Percentiles rank a stretch among this genome's conserved stretches.
Conservation (phyloP, 2,113 vertebrate species). For the Thryonomys swinderianus region DNA sequence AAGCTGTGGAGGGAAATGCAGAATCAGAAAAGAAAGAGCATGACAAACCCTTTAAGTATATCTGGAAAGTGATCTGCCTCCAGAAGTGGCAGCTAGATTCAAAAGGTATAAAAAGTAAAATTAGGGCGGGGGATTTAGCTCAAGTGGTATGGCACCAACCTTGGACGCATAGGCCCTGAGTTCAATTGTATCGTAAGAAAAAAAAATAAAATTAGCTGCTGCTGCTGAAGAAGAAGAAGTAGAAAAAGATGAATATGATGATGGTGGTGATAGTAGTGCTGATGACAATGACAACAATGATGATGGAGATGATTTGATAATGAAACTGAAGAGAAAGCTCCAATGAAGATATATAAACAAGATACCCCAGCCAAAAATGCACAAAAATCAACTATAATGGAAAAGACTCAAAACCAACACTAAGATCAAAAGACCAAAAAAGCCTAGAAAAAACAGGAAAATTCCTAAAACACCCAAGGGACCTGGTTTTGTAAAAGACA, state of each 20-base stretch:
- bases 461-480: background rate
- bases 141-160: no score
- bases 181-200: no score
- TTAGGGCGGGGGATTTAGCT: no score
- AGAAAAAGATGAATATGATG: no score
- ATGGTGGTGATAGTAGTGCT: background rate
- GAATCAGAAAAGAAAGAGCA: background rate
- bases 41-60: background rate
- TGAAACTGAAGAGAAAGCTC: background rate
- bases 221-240: background rate
- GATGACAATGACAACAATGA: background rate
- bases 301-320: background rate
- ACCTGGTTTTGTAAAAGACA: background rate
- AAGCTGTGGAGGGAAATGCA: background rate
- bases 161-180: no score
- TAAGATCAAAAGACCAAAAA: background rate
- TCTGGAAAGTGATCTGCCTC: background rate
- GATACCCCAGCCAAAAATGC: background rate
- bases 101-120: background rate
- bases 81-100: background rate
- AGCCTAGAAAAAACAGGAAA: background rate
- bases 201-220: background rate
- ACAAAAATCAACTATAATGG: background rate
- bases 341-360: background rate
- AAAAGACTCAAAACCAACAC: background rate